Base-by-base conservation (phyloP, 2,888 invertebrate genomes). In the Carpatolechia fugitivella region DNA sequence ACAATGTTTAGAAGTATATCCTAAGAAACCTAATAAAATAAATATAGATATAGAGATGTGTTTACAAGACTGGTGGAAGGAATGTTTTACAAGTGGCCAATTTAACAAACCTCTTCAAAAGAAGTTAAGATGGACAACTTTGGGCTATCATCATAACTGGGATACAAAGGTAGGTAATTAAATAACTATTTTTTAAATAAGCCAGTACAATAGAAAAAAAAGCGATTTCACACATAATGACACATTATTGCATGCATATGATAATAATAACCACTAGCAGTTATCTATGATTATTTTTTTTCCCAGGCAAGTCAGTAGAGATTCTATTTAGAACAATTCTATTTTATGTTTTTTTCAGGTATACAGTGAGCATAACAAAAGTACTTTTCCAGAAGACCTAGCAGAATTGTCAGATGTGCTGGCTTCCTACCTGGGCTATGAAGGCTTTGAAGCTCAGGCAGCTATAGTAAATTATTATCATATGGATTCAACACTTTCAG, bases 61-160 rank as follows among this genome's bases (percentile, higher is more conserved):
- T 60, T 55, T 77, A 50, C 81, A 91, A 69, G 85, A 92, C 62
- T 92, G 94, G 95, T 93, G 96, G 96, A 86, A 91, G 62, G 81
- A 87, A 61, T 91, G 92, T 72, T 80, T 87, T 74, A 69, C 72
- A 84, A 84, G 78, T 72, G 77, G 71, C 29, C 61, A 76, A 65
- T 64, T 81, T 78, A 64, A 89, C 69, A 70, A 80, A 69, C 66
- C 74, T 63, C 58, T 90, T 64, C 69, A 77, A 57, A 89, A 83
- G 58, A 88, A 90, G 57, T 80, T 99, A 66, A 90, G 99, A 67
- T 99, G 99, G 99, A 93, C 95, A 0, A 99, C 99, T 0, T 83
- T 99, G 33, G 99, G 99, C 11, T 99, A 98, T 78, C 99, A 99
- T 84, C 98, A 99, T 82, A 94, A 99, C 79, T 99, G 99, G 99